Evolutionary conservation across 2,113 vertebrate species (phyloP).

Genomic region (Amblyornis subalaris): DNA sequence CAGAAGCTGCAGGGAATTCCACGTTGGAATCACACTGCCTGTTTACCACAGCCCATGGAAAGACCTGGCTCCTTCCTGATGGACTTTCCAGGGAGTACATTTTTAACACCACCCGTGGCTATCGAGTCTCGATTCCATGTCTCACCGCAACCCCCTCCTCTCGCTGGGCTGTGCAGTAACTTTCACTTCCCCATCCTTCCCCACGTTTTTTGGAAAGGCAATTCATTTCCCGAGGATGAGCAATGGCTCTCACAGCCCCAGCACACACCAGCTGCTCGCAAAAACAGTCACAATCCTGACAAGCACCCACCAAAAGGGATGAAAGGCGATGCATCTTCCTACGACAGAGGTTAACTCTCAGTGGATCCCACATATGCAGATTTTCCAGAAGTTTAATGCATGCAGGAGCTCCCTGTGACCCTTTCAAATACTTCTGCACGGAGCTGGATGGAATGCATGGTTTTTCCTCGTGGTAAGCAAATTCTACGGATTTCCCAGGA

Average conservation of each 20-base stretch:
- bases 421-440: not conserved
- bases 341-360: not conserved
- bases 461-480: not conserved
- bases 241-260: not conserved
- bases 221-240: not conserved
- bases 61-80: not conserved
- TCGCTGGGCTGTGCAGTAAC: not conserved
- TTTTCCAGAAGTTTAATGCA: not conserved
- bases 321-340: not conserved
- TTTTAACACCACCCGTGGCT: not conserved
- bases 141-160: not conserved
- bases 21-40: accelerated
- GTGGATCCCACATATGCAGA: accelerated
- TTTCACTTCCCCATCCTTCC: not conserved
- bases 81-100: not conserved
- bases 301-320: not conserved
- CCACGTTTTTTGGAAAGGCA: not conserved
- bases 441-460: not conserved
- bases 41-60: not conserved
- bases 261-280: not conserved
- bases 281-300: not conserved
- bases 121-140: not conserved
- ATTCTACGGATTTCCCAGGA: not conserved
- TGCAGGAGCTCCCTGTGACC: not conserved
- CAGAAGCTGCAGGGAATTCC: not conserved